Conservation (phyloP, 2,797 vertebrate genomes). For the Euphonia xanthogaster region DNA sequence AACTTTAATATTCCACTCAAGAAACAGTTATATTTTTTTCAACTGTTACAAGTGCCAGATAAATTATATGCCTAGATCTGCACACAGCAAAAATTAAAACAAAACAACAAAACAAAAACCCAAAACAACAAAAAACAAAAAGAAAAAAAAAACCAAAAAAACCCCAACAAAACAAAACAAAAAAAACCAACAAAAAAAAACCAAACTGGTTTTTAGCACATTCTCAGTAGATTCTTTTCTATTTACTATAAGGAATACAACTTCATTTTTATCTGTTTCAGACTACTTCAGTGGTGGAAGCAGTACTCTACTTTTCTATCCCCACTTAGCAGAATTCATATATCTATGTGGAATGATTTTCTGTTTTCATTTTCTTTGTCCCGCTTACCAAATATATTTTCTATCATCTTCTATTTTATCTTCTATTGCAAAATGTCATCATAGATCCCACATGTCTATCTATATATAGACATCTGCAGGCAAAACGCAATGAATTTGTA, state of each 20-base stretch:
- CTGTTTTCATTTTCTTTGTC: conserved; percentile 34
- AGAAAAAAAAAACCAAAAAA: not conserved
- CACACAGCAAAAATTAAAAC: not conserved
- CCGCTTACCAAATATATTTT: not conserved
- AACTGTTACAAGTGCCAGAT: not conserved
- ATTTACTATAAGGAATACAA: not conserved
- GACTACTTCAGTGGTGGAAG: not conserved
- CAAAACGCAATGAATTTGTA: conserved; percentile 26
- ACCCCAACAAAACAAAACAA: not conserved
- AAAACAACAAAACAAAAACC: not conserved
- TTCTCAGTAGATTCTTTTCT: not conserved
- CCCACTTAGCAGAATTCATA: not conserved
- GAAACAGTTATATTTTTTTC: not conserved
- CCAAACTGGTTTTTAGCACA: not conserved
- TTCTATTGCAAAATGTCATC: conserved; percentile 33
- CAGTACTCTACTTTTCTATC: not conserved
- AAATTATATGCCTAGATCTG: not conserved
- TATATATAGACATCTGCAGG: not conserved
- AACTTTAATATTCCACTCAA: not conserved
- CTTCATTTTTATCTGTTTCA: not conserved
- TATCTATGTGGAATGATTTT: conserved; percentile 16
- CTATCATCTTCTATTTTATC: conserved; percentile 31
- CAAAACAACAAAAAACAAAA: not conserved
- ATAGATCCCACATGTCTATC: not conserved
- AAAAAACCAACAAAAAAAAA: not conserved